Percentiles rank a stretch among this genome's conserved stretches.
Conservation (phyloP, 35 echinoderm and acorn worm species). For the Heliocidaris tuberculata region DNA sequence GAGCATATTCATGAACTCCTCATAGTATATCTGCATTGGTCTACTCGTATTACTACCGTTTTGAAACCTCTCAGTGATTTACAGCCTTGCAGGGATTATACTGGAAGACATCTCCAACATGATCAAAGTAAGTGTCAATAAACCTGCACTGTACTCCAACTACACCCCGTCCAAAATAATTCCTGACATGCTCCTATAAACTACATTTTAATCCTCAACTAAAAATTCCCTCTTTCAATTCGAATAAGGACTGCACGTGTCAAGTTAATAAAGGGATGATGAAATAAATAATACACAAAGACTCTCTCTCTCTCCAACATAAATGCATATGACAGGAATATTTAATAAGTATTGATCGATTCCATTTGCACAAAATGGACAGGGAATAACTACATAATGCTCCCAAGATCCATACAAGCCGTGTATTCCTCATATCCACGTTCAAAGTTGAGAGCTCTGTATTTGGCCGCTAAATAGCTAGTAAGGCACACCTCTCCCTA, state of each 20-base stretch:
- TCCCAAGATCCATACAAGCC: background rate
- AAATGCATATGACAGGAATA: background rate
- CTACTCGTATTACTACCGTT: background rate
- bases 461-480: background rate
- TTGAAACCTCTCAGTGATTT: background rate
- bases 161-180: background rate
- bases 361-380: background rate
- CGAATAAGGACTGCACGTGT: background rate
- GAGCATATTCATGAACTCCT: background rate
- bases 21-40: background rate
- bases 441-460: background rate
- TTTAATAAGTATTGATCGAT: background rate
- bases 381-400: background rate
- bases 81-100: background rate
- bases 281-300: background rate
- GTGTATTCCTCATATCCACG: background rate
- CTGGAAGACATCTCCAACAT: conserved; percentile 9
- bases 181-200: background rate
- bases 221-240: background rate
- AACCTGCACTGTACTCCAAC: background rate
- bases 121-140: background rate
- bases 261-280: background rate
- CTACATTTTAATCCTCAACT: background rate
- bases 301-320: background rate
- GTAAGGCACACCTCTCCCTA: background rate